Conservation (phyloP, 2,113 vertebrate species). For the Nematolebias whitei region DNA sequence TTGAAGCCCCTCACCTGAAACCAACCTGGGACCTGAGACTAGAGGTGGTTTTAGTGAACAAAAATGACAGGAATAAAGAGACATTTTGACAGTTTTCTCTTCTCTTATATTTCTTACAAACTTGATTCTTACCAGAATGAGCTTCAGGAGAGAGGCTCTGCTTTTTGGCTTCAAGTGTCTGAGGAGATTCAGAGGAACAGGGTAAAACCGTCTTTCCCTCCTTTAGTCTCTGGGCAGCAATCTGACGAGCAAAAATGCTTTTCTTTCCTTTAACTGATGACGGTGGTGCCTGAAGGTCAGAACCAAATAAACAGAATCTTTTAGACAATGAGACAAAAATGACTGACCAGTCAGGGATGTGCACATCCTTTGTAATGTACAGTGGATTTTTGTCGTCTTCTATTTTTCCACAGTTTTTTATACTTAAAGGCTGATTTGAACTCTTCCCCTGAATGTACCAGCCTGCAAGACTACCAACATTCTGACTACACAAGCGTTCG, state of each 20-base stretch:
- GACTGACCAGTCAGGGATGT: no score
- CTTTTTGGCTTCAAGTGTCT: conserved; percentile 10
- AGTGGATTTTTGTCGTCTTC: no score
- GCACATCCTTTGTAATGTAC: no score
- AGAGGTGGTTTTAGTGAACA: conserved; percentile 9
- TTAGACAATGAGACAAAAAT: background rate
- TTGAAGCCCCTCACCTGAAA: conserved; percentile 88
- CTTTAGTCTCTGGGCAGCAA: conserved; percentile 84
- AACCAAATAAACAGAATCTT: background rate
- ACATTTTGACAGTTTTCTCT: background rate
- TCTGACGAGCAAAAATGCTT: conserved; percentile 95
- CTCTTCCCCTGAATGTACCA: no score
- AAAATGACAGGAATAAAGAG: background rate
- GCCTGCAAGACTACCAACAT: no score
- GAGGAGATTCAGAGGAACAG: conserved; percentile 22
- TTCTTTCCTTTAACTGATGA: conserved; percentile 74
- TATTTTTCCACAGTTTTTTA: no score
- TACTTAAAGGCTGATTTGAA: no score
- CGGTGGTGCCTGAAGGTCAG: conserved; percentile 39
- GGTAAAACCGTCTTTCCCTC: conserved; percentile 55
- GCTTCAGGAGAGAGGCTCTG: conserved; percentile 26
- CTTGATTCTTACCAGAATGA: conserved; percentile 53
- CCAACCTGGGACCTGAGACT: conserved; percentile 63
- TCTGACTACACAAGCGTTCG: no score
- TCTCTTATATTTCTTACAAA: background rate